phyloP scores from a whole-genome alignment of 2,888 invertebrate species.

The Melanostoma scalare region DNA sequence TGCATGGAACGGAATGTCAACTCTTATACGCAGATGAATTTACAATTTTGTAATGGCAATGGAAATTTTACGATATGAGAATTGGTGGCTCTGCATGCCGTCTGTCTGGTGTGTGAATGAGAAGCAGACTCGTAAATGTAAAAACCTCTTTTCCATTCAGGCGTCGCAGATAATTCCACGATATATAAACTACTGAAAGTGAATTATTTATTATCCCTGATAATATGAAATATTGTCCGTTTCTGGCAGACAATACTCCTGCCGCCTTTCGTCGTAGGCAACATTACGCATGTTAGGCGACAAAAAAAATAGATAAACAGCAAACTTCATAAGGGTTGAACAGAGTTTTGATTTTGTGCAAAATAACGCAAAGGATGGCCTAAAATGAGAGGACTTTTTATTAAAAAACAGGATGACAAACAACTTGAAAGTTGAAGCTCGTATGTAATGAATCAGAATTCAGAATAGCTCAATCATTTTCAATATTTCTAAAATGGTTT shows the following conservation, averaged over 20 bases:
- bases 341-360: constrained; percentile 19
- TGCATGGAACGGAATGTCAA: constrained; percentile 62
- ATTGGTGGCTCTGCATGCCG: constrained; percentile 9
- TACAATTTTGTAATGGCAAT: constrained; percentile 52
- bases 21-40: constrained; percentile 48
- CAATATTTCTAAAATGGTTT: constrained; percentile 30
- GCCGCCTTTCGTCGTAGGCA: constrained; percentile 22
- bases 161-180: constrained; percentile 53
- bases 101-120: background rate
- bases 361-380: constrained; percentile 27
- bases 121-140: constrained; percentile 4
- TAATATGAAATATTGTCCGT: constrained; percentile 59
- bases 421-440: constrained; percentile 21
- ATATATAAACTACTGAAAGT: constrained; percentile 46
- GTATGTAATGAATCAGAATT: constrained; percentile 11
- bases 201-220: constrained; percentile 68
- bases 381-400: constrained; percentile 25
- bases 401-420: constrained; percentile 23
- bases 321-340: constrained; percentile 12
- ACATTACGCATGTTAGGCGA: constrained; percentile 8
- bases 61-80: constrained; percentile 39
- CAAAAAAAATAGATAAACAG: constrained; percentile 29
- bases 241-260: constrained; percentile 51
- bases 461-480: constrained; percentile 29
- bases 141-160: constrained; percentile 23